Conservation (phyloP, 2,888 invertebrate genomes). For the Erebia palarica region DNA sequence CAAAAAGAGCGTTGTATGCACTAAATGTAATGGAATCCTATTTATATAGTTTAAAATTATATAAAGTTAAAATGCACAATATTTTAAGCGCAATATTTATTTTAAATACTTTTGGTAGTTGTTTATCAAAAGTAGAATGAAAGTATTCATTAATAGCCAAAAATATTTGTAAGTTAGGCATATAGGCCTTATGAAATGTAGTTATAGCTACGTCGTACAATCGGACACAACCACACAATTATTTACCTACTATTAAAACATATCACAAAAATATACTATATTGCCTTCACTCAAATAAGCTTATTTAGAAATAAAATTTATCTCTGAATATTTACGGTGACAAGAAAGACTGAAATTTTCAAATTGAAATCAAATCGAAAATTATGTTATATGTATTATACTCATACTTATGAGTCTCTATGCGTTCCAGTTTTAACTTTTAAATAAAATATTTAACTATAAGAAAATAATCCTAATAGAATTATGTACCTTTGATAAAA, state of each 20-base stretch:
- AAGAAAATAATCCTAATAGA: background rate
- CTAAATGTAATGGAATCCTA: constrained; percentile 60
- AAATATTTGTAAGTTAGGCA: background rate
- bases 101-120: background rate
- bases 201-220: background rate
- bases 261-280: background rate
- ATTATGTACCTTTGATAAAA: background rate
- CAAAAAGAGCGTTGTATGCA: constrained; percentile 61
- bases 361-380: background rate
- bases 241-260: background rate
- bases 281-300: background rate
- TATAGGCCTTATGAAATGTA: no score
- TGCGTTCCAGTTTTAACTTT: constrained; percentile 1
- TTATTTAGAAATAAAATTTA: no score
- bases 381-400: background rate
- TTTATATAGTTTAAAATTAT: constrained; percentile 41
- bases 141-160: background rate
- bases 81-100: constrained; percentile 1
- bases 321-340: no score
- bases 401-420: background rate
- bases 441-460: background rate
- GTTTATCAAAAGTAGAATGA: background rate
- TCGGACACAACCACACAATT: background rate
- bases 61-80: background rate
- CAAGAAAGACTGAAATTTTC: background rate